Conservation (phyloP, 2,888 invertebrate species). For the Syritta pipiens region DNA sequence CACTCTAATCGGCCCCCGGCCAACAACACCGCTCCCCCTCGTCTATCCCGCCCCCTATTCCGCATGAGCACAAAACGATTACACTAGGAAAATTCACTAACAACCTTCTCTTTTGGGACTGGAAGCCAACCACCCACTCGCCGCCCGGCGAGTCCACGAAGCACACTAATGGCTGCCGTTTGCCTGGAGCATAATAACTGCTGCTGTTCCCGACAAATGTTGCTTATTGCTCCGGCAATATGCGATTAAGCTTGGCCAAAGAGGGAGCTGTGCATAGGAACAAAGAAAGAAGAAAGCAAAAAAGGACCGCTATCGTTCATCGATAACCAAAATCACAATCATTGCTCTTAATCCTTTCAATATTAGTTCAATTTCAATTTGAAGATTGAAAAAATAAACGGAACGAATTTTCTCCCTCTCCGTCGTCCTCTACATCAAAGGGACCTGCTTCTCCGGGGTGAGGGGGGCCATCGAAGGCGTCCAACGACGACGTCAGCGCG, state of each 20-base stretch:
- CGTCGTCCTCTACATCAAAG: constrained; percentile 6
- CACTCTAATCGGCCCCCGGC: constrained; percentile 7
- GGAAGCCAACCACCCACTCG: neutral
- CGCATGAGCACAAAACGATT: constrained; percentile 31
- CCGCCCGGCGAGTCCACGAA: neutral
- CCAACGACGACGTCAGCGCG: no score
- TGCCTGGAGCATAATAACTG: constrained; percentile 21
- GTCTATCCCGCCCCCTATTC: neutral
- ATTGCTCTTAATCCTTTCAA: constrained; percentile 65
- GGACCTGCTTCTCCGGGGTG: no score
- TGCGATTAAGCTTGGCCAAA: constrained; percentile 37
- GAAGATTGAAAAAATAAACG: constrained; percentile 62
- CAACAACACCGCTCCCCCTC: neutral
- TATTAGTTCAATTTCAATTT: constrained; percentile 66
- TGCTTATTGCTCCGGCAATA: constrained; percentile 43
- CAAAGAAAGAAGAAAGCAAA: neutral
- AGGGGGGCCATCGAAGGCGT: no score
- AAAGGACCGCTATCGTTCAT: constrained; percentile 34
- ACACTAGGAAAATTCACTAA: constrained; percentile 46
- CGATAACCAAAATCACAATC: constrained; percentile 54
- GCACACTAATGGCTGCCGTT: constrained; percentile 19
- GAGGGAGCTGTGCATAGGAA: neutral
- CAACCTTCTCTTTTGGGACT: constrained; percentile 20
- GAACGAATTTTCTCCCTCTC: constrained; percentile 28
- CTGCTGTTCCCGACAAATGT: constrained; percentile 35